A percentile compares a stretch with the other conserved stretches of the same genome.
These are phyloP conservation scores for Synchiropus splendidus DNA, from an alignment of 2,113 vertebrate species.

Conservation along the genomic window DNA sequence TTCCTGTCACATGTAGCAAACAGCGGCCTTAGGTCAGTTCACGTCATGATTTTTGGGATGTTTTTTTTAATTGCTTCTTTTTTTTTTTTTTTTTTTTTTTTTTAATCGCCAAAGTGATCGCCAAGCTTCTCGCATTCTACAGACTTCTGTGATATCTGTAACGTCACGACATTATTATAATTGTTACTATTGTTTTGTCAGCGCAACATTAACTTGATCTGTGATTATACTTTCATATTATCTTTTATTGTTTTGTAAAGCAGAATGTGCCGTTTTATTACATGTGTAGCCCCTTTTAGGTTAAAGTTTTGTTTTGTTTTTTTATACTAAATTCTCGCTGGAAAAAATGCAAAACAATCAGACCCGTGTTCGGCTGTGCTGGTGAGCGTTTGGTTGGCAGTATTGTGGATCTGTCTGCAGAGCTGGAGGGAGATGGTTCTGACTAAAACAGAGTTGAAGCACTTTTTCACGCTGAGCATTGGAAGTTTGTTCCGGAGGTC, in stretches of 20 bases:
- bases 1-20: no score
- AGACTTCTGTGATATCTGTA: constrained; percentile 69
- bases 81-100: constrained; percentile 64
- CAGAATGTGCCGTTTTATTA: constrained; percentile 62
- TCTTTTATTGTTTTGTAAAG: constrained; percentile 50
- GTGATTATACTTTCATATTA: constrained; percentile 65
- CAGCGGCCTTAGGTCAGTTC: no score
- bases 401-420: constrained; percentile 69
- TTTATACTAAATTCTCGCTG: constrained; percentile 38
- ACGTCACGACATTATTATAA: constrained; percentile 63
- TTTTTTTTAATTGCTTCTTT: constrained; percentile 54
- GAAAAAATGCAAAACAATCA: constrained; percentile 52
- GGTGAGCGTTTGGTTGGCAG: constrained; percentile 62
- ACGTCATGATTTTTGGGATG: no score
- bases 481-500: constrained; percentile 15
- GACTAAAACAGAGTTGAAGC: constrained; percentile 69
- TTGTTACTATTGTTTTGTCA: constrained; percentile 44
- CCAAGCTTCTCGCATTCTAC: constrained; percentile 73
- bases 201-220: constrained; percentile 65
- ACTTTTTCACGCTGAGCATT: constrained; percentile 67
- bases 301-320: no score
- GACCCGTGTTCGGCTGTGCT: constrained; percentile 44
- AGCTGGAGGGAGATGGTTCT: constrained; percentile 56
- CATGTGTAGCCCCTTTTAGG: constrained; percentile 47
- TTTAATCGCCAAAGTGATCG: constrained; percentile 73